phyloP scores from a whole-genome alignment of 2,888 invertebrate genomes.

The Agapostemon virescens region DNA sequence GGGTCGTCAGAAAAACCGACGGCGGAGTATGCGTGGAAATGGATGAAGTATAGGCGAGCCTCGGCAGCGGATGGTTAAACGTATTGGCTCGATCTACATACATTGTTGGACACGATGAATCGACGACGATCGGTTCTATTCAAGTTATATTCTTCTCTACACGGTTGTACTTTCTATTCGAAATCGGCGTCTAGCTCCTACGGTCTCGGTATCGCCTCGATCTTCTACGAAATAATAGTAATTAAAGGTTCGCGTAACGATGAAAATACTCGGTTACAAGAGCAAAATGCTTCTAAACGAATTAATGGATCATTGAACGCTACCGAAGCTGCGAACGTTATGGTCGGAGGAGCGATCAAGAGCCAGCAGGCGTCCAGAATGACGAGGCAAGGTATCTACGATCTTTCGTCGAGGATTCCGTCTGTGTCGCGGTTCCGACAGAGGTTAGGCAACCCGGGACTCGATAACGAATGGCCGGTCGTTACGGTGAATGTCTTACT shows the following conservation, averaged over 20 bases:
- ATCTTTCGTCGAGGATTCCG: conserved; percentile 55
- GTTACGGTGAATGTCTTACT: conserved; percentile 79
- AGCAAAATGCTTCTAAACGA: not conserved
- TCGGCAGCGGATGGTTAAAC: conserved; percentile 39
- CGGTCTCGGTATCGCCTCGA: not conserved
- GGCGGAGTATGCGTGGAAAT: conserved; percentile 59
- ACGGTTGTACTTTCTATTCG: not conserved
- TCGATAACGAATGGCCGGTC: conserved; percentile 75
- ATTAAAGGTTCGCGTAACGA: not conserved
- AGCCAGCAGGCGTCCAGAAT: conserved; percentile 5
- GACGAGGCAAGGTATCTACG: conserved; percentile 43
- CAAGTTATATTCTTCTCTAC: too few relatives aligned
- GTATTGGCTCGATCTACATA: conserved; percentile 44
- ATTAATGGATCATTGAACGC: conserved; percentile 8
- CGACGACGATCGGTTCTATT: conserved; percentile 45
- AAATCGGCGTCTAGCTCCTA: not conserved
- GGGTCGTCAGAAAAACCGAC: conserved; percentile 66
- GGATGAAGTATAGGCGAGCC: conserved; percentile 49
- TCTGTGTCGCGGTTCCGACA: conserved; percentile 59
- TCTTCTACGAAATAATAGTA: not conserved
- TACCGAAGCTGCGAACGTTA: conserved; percentile 5
- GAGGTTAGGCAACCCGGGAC: conserved; percentile 64
- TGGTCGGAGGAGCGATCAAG: not conserved
- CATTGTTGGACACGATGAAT: conserved; percentile 41
- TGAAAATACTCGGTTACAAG: not conserved